Percentiles rank a stretch among this genome's conserved stretches.
Evolutionary conservation across 2,797 vertebrate species (phyloP).

Genomic region (Syndactyla subalaris): DNA sequence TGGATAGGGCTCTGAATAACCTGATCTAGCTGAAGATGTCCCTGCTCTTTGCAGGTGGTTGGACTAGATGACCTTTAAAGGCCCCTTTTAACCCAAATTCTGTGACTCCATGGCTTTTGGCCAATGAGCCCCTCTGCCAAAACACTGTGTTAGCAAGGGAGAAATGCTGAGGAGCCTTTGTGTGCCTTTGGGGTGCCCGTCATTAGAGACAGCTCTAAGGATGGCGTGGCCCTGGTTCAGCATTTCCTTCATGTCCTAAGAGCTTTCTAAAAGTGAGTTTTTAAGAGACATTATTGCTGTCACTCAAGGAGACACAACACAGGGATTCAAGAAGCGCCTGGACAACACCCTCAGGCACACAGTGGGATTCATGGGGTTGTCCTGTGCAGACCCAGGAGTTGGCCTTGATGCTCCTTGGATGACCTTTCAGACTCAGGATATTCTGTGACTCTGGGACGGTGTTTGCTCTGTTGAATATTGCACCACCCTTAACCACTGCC

Average conservation of each 20-base stretch:
- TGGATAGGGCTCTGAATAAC: too few species aligned
- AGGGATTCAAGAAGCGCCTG: fast-evolving
- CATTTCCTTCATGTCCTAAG: not conserved
- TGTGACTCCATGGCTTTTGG: not conserved
- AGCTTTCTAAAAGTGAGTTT: not conserved
- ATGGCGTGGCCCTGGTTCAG: fast-evolving
- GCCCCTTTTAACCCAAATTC: not conserved
- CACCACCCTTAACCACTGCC: not conserved
- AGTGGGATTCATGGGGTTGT: not conserved
- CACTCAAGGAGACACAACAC: not conserved
- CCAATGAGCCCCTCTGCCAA: not conserved
- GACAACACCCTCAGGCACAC: fast-evolving
- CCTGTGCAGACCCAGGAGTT: not conserved
- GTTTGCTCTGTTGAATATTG: not conserved
- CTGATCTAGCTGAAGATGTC: too few species aligned
- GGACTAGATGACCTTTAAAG: not conserved
- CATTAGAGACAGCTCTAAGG: not conserved
- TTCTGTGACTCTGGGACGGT: fast-evolving
- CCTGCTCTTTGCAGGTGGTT: not conserved
- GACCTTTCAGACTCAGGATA: not conserved
- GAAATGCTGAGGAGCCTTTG: not conserved
- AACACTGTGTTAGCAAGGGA: fast-evolving
- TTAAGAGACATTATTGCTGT: not conserved
- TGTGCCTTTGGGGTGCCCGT: fast-evolving
- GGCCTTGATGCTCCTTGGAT: fast-evolving